These are phyloP conservation scores for Regulus satrapa DNA, from an alignment of 2,113 vertebrate genomes.

Conservation along the genomic window DNA sequence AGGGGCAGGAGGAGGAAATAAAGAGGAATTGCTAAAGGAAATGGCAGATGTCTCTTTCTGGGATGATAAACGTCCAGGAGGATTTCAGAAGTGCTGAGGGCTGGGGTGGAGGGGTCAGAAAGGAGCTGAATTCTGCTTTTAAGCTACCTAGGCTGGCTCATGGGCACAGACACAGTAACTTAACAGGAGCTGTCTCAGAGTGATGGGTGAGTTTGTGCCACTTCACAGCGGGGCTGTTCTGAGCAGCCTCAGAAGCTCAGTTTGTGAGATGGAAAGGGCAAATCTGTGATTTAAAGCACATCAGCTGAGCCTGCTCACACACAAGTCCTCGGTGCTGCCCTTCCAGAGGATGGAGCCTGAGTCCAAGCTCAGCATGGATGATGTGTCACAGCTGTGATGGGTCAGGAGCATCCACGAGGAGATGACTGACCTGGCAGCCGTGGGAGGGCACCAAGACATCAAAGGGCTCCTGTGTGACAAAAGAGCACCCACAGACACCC, in stretches of 20 bases:
- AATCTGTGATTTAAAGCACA: background rate
- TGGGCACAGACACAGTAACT: accelerated
- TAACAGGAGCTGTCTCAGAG: background rate
- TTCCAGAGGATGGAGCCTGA: background rate
- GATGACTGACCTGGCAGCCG: background rate
- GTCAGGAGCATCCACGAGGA: background rate
- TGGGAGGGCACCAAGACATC: background rate
- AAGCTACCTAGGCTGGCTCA: background rate
- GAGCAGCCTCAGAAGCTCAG: background rate
- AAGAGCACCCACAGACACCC: background rate
- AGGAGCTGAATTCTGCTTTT: background rate
- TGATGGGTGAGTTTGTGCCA: background rate
- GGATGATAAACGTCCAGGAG: background rate
- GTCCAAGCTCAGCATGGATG: background rate
- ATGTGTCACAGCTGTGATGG: background rate
- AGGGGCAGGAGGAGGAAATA: background rate
- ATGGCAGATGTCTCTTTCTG: background rate
- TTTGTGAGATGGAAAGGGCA: background rate
- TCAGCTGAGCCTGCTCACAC: background rate
- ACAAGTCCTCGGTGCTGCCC: accelerated
- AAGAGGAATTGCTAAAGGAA: background rate
- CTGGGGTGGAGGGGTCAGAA: background rate
- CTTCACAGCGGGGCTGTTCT: background rate
- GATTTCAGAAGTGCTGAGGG: background rate
- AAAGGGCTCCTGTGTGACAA: background rate